Evolutionary conservation across 2,113 vertebrate species (phyloP).

Genomic region (Panthera uncia): DNA sequence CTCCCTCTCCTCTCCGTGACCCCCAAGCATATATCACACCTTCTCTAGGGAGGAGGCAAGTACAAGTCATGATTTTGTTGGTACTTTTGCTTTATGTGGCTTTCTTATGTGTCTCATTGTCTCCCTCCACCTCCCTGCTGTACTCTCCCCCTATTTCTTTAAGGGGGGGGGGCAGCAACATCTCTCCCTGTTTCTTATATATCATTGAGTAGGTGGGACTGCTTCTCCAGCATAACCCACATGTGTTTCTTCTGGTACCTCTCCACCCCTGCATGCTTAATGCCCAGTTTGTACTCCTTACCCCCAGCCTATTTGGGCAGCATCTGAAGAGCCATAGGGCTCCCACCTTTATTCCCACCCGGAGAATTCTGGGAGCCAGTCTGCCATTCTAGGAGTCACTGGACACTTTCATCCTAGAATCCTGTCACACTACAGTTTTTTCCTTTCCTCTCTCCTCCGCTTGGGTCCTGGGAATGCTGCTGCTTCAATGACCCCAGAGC

Average conservation of each 20-base stretch:
- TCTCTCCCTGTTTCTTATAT: background rate
- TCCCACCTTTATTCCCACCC: background rate
- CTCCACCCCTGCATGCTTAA: conserved; percentile 32
- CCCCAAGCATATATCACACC: conserved; percentile 16
- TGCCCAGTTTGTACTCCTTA: background rate
- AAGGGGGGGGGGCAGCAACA: background rate
- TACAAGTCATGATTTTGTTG: conserved; percentile 41
- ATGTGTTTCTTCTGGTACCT: background rate
- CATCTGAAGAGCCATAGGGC: conserved; percentile 22
- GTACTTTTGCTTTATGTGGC: conserved; percentile 48
- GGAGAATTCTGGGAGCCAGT: background rate
- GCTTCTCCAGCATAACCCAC: background rate
- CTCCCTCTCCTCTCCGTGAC: background rate
- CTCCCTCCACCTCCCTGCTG: background rate
- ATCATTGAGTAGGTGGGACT: background rate
- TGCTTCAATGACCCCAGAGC: conserved; percentile 25
- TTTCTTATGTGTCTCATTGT: background rate
- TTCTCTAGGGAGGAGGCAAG: conserved; percentile 48
- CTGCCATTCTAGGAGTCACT: background rate
- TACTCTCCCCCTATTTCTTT: background rate
- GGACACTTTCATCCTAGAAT: background rate
- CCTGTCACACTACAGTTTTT: background rate
- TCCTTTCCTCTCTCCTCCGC: background rate
- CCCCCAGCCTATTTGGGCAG: background rate
- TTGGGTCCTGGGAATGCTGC: conserved; percentile 43